Evolutionary conservation across 2,113 vertebrate genomes (phyloP).

Genomic region (Nyctereutes procyonoides): DNA sequence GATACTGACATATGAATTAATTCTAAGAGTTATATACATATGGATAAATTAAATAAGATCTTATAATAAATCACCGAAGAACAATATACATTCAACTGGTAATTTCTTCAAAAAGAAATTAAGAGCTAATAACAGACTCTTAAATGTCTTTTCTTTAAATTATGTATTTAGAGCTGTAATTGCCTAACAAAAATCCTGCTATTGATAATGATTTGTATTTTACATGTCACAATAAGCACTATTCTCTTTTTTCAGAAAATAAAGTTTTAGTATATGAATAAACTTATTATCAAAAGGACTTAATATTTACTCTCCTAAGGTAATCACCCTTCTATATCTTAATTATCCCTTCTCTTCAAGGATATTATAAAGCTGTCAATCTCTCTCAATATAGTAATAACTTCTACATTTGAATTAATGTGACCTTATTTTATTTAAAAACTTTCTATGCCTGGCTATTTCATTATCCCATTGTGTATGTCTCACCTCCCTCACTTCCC

Average conservation of each 20-base stretch:
- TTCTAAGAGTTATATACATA: background rate
- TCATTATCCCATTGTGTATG: background rate
- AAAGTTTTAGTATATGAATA: background rate
- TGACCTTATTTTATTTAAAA: slow-evolving; percentile 4
- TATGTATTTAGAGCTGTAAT: background rate
- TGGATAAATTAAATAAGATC: background rate
- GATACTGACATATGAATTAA: background rate
- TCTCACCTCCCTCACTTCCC: background rate
- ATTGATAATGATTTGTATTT: background rate
- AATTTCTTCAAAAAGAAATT: background rate
- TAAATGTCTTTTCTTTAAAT: background rate
- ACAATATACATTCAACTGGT: background rate
- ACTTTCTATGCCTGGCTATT: background rate
- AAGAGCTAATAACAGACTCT: background rate
- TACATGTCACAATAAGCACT: background rate
- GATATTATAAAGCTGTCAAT: background rate
- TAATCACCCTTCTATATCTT: background rate
- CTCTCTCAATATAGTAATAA: background rate
- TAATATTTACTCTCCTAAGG: background rate
- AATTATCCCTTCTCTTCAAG: background rate
- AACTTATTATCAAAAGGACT: background rate
- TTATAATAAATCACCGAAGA: background rate
- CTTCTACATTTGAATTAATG: background rate
- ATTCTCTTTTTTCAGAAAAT: background rate
- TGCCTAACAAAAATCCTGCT: background rate